phyloP scores from a whole-genome alignment of 2,888 invertebrate species.

The Heteromyza rotundicornis region DNA sequence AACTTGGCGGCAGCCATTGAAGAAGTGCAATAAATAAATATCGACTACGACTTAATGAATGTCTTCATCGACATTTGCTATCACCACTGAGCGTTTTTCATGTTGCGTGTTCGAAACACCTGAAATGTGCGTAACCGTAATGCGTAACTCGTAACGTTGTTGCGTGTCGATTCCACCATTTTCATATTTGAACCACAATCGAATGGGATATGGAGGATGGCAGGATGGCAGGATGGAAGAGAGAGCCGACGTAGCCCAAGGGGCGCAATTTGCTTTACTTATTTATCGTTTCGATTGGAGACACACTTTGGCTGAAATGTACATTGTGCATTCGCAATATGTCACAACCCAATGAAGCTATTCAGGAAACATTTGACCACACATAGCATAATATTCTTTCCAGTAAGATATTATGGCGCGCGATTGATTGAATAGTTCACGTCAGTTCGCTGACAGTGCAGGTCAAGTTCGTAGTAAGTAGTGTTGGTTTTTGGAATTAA shows the following conservation, averaged over 20 bases:
- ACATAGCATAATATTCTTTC: no score
- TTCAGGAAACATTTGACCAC: no score
- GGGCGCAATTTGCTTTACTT: no score
- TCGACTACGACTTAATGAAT: background rate
- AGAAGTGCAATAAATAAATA: background rate
- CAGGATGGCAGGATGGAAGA: background rate
- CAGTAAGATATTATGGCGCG: no score
- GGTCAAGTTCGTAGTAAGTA: background rate
- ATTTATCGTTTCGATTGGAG: no score
- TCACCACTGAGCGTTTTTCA: background rate
- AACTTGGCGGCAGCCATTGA: background rate
- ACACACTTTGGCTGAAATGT: no score
- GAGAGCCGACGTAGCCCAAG: background rate
- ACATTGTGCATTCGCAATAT: no score
- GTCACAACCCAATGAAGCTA: no score
- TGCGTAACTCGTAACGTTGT: no score
- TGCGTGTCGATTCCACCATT: background rate
- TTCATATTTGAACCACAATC: background rate
- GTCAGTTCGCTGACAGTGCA: no score
- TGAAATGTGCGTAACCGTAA: constrained; percentile 13
- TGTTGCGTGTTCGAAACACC: background rate
- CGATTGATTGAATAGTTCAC: no score
- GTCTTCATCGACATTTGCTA: no score
- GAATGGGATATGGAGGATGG: background rate
- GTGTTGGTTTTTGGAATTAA: background rate